Evolutionary conservation across 2,797 vertebrate genomes (phyloP).

Genomic region (Squalus acanthias): DNA sequence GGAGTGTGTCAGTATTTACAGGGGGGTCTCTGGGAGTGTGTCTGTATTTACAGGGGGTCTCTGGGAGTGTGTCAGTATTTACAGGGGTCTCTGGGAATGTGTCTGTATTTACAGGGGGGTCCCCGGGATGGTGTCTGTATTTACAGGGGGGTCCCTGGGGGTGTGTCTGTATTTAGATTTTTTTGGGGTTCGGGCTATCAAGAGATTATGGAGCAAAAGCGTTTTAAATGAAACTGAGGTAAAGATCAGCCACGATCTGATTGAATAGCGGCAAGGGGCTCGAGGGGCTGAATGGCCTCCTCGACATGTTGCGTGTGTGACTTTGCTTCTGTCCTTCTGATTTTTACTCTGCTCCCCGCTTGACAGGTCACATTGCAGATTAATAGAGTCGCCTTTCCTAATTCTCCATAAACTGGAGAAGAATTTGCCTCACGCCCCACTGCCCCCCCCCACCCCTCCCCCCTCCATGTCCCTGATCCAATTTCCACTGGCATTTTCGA

Average conservation of each 20-base stretch:
- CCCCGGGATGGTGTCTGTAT: background rate
- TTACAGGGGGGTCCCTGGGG: background rate
- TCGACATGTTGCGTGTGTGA: too few relatives aligned
- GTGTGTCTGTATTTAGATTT: background rate
- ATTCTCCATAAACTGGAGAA: too few relatives aligned
- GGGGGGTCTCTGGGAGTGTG: background rate
- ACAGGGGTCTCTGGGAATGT: background rate
- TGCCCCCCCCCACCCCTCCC: too few relatives aligned
- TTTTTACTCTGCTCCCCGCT: background rate
- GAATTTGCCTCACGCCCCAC: too few relatives aligned
- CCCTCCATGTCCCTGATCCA: too few relatives aligned
- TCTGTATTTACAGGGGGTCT: background rate
- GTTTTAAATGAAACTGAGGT: too few relatives aligned
- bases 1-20: too few relatives aligned
- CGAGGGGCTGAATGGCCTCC: background rate
- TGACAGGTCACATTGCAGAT: background rate
- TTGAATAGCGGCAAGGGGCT: background rate
- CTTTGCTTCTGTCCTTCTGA: background rate
- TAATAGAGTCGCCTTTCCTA: background rate
- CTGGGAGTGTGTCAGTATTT: background rate
- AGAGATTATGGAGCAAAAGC: too few relatives aligned
- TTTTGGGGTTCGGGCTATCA: too few relatives aligned
- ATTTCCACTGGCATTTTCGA: constrained; percentile 40
- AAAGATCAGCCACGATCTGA: too few relatives aligned
- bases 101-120: background rate